phyloP scores from a whole-genome alignment of 2,888 invertebrate genomes.

The Lepidochitona cinerea region DNA sequence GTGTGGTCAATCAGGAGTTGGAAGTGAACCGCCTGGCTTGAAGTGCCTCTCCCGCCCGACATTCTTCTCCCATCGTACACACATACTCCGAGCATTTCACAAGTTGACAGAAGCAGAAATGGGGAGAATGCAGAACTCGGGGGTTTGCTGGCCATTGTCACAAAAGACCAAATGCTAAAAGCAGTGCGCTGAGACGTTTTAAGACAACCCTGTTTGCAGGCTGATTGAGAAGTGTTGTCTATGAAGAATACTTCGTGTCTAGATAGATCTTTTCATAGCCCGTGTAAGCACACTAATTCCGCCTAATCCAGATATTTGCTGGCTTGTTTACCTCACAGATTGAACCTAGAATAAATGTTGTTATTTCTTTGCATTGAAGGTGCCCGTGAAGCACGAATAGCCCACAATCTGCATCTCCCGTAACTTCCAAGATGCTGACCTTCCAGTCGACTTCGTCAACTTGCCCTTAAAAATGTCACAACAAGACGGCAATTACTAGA shows the following conservation, averaged over 20 bases:
- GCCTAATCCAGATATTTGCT: not conserved
- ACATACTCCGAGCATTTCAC: not conserved
- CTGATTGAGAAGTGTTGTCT: not conserved
- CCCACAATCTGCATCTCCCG: not conserved
- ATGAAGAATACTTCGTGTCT: not conserved
- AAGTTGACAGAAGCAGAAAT: slow-evolving; percentile 4
- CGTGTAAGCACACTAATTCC: not conserved
- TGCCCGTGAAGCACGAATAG: not conserved
- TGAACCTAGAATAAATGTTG: not conserved
- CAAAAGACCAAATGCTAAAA: not conserved
- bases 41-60: not conserved
- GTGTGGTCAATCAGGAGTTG: not conserved
- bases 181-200: not conserved
- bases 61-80: not conserved
- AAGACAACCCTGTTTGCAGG: not conserved
- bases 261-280: not conserved
- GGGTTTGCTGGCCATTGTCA: not conserved
- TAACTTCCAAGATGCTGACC: not conserved
- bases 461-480: not conserved
- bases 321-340: slow-evolving; percentile 2
- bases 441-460: not conserved
- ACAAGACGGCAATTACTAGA: slow-evolving; percentile 3
- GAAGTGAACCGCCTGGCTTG: too few relatives aligned
- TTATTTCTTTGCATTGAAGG: not conserved
- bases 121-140: not conserved